Evolutionary conservation across 2,888 invertebrate species (phyloP).

Genomic region (Oxystoma pomonae): DNA sequence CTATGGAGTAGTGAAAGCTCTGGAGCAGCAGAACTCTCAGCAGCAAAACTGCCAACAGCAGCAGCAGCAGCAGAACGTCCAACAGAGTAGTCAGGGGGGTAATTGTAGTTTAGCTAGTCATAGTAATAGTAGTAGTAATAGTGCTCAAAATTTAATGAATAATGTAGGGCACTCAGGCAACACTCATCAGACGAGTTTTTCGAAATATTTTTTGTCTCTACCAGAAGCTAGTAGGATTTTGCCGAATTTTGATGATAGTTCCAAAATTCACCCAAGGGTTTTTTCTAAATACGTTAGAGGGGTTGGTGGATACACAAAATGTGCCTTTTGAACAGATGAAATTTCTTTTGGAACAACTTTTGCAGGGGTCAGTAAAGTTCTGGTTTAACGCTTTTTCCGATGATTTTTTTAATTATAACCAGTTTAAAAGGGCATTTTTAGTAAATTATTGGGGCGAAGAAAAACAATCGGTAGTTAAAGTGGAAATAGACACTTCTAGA

Average conservation of each 20-base stretch:
- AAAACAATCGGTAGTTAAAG: background rate
- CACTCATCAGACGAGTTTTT: background rate
- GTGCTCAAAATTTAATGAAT: background rate
- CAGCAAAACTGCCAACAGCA: background rate
- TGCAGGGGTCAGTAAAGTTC: slow-evolving; percentile 1
- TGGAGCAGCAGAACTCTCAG: background rate
- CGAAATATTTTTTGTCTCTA: background rate
- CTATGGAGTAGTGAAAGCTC: background rate
- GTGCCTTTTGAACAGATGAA: slow-evolving; percentile 7
- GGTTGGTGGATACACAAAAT: background rate
- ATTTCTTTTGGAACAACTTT: slow-evolving; percentile 4
- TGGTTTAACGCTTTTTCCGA: background rate
- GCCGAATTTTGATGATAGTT: background rate
- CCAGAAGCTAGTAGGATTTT: background rate
- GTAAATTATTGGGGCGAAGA: background rate
- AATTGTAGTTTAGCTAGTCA: background rate
- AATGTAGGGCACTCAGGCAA: background rate
- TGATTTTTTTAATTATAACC: background rate
- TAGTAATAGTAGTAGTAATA: background rate
- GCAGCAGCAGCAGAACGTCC: no score
- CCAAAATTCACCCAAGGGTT: background rate
- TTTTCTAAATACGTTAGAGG: slow-evolving; percentile 7
- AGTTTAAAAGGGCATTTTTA: background rate
- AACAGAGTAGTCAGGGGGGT: background rate
- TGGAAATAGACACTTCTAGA: background rate